phyloP scores from a whole-genome alignment of 1,140 invertebrate genomes.

The Hetaerina americana region DNA sequence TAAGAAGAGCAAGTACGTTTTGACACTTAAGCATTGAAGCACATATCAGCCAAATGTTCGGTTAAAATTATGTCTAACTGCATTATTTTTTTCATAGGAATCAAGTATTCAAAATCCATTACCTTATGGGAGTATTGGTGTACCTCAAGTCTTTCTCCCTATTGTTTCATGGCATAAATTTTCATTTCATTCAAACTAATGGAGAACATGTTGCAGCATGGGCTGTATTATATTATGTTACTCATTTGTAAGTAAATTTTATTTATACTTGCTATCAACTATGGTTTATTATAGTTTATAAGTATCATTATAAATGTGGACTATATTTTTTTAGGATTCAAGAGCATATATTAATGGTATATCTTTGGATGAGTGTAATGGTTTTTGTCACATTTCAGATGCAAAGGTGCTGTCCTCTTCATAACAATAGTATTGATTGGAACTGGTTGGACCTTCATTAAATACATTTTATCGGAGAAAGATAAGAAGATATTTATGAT shows the following conservation, averaged over 20 bases:
- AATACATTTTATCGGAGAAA: slow-evolving; percentile 88
- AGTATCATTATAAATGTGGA: no score
- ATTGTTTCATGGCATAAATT: slow-evolving; percentile 93
- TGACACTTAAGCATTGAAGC: background rate
- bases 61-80: background rate
- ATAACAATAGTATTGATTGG: slow-evolving; percentile 94
- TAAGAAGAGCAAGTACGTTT: slow-evolving; percentile 59
- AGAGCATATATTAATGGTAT: no score
- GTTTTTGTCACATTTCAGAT: slow-evolving; percentile 38
- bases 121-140: slow-evolving; percentile 89
- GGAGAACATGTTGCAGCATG: slow-evolving; percentile 92
- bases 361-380: no score
- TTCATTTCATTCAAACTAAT: slow-evolving; percentile 86
- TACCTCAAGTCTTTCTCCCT: slow-evolving; percentile 85
- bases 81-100: slow-evolving; percentile 38
- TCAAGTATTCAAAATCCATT: slow-evolving; percentile 91
- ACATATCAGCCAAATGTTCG: background rate
- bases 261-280: no score
- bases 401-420: slow-evolving; percentile 89
- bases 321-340: no score
- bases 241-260: slow-evolving; percentile 66
- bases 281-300: no score
- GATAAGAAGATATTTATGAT: slow-evolving; percentile 99
- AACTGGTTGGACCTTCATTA: slow-evolving; percentile 98
- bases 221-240: slow-evolving; percentile 94